These are phyloP conservation scores for human DNA, from an alignment of 2,113 vertebrate species.

Conservation along the genomic window DNA sequence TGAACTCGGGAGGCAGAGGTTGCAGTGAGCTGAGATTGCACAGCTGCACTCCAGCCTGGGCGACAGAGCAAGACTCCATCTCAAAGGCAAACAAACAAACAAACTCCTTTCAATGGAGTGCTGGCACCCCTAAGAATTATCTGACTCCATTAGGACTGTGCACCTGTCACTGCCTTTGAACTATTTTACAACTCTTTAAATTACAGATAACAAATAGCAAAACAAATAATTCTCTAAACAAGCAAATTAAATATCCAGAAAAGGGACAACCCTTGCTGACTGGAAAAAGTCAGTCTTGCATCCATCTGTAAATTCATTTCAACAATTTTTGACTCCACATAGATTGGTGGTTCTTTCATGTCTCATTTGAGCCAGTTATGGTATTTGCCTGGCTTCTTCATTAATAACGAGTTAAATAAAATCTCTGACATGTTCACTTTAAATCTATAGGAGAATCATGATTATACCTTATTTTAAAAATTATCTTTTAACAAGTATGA, in stretches of 20 bases:
- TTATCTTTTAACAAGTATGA: not conserved
- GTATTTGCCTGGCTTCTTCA: not conserved
- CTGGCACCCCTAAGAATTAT: not conserved
- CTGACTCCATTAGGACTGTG: not conserved
- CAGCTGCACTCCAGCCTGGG: too few relatives aligned
- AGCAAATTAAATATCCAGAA: not conserved
- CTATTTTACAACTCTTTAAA: not conserved
- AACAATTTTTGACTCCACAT: not conserved
- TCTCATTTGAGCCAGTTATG: slow-evolving; percentile 6
- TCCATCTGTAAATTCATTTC: slow-evolving; percentile 10
- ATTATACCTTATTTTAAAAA: not conserved
- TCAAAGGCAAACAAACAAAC: too few relatives aligned
- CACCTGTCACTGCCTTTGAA: not conserved
- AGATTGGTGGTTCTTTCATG: not conserved
- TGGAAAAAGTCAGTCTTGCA: not conserved
- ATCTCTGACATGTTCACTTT: not conserved
- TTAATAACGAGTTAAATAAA: not conserved
- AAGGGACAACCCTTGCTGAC: not conserved
- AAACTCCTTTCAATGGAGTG: not conserved
- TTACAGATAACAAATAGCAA: not conserved
- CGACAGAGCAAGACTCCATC: too few relatives aligned
- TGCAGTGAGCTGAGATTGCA: too few relatives aligned
- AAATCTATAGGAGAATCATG: not conserved
- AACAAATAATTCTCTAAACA: not conserved
- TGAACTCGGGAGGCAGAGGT: too few relatives aligned